phyloP scores from a whole-genome alignment of 2,888 invertebrate species.

The Drosophila yooni region DNA sequence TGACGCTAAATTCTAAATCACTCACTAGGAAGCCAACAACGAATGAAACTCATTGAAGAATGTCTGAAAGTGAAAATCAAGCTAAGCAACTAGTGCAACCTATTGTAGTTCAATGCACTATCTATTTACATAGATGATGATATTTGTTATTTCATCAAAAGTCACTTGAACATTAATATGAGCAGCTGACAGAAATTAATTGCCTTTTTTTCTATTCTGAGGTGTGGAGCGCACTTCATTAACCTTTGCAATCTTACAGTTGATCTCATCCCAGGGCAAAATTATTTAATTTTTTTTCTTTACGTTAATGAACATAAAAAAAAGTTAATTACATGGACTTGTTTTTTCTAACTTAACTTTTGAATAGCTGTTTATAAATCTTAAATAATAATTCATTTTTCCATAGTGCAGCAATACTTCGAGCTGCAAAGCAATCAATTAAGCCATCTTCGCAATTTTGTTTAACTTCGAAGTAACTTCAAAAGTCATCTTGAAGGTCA shows the following conservation, averaged over 20 bases:
- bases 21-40: slow-evolving; percentile 38
- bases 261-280: slow-evolving; percentile 12
- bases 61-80: slow-evolving; percentile 62
- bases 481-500: slow-evolving; percentile 43
- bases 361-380: neutral
- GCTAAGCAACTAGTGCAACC: slow-evolving; percentile 6
- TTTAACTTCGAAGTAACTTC: slow-evolving; percentile 6
- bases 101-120: slow-evolving; percentile 40
- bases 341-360: neutral
- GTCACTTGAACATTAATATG: slow-evolving; percentile 13
- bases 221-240: slow-evolving; percentile 34
- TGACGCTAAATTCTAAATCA: slow-evolving; percentile 43
- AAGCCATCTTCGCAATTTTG: neutral
- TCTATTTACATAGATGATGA: neutral
- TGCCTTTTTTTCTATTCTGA: neutral
- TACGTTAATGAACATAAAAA: slow-evolving; percentile 19
- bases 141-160: neutral
- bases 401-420: neutral
- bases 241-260: slow-evolving; percentile 39
- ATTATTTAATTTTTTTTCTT: slow-evolving; percentile 1
- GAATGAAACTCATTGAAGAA: slow-evolving; percentile 13
- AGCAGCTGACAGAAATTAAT: neutral
- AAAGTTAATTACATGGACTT: neutral
- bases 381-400: neutral
- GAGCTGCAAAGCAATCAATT: neutral